phyloP scores from a whole-genome alignment of 2,113 vertebrate species.

The Bubo scandiacus region DNA sequence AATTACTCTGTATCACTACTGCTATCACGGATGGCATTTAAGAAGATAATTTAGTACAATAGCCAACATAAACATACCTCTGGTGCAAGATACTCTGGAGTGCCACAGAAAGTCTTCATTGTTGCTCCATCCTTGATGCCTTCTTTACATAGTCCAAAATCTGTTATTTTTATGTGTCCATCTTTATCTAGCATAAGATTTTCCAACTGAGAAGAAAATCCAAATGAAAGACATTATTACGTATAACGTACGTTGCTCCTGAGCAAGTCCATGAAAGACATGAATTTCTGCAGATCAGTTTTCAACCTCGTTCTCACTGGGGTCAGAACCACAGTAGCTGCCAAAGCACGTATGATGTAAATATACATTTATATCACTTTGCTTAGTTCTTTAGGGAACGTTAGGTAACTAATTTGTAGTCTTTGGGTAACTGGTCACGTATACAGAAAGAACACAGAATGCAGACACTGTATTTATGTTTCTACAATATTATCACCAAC shows the following conservation, averaged over 20 bases:
- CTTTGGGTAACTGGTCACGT: not conserved
- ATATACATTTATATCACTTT: not conserved
- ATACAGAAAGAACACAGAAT: not conserved
- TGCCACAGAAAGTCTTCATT: conserved; percentile 99
- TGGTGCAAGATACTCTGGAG: conserved; percentile 95
- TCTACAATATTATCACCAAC: not conserved
- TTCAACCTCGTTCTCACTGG: not conserved
- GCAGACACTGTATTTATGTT: not conserved
- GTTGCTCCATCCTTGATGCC: conserved; percentile 97
- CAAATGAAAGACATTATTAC: not conserved
- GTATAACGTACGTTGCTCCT: not conserved
- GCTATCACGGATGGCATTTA: not conserved
- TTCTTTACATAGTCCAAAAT: conserved; percentile 97
- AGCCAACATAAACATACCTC: conserved; percentile 77
- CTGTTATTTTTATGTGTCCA: conserved; percentile 97
- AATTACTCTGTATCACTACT: not conserved
- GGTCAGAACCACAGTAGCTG: not conserved
- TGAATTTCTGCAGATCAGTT: not conserved
- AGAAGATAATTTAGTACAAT: not conserved
- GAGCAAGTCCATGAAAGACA: not conserved
- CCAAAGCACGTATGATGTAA: not conserved
- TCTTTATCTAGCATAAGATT: conserved; percentile 99
- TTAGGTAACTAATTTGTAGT: not conserved
- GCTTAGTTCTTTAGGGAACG: not conserved
- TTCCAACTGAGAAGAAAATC: conserved; percentile 82